These are phyloP conservation scores for Artemia sp. DNA, from an alignment of 2,888 invertebrate species.

Conservation along the genomic window DNA sequence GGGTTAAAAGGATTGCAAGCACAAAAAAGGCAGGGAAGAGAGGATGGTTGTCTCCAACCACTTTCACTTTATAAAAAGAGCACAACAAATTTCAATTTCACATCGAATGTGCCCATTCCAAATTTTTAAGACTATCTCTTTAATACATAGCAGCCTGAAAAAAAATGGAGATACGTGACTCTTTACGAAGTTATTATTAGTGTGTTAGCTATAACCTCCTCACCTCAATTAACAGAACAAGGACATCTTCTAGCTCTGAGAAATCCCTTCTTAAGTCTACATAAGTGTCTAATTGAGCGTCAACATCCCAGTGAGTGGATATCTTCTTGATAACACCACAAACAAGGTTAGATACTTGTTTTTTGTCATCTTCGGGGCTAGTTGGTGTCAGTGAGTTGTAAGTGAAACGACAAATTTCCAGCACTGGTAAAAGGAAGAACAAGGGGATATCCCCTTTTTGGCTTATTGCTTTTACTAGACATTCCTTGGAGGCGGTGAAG, in stretches of 20 bases:
- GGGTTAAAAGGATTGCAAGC: too few species aligned
- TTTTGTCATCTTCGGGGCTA: neutral
- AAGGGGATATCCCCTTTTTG: constrained; percentile 4
- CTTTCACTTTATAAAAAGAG: too few species aligned
- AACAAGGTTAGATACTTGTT: neutral
- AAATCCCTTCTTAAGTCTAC: neutral
- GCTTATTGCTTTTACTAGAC: neutral
- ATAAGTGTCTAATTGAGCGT: constrained; percentile 1
- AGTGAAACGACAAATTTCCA: constrained; percentile 4
- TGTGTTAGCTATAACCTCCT: neutral
- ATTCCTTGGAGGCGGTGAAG: constrained; percentile 9
- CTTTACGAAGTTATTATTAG: too few species aligned
- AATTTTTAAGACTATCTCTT: too few species aligned
- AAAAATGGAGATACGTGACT: too few species aligned
- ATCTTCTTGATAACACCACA: constrained; percentile 1
- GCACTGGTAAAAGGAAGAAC: neutral
- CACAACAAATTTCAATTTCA: too few species aligned
- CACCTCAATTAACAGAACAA: neutral
- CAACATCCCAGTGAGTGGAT: constrained; percentile 4
- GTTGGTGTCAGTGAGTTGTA: neutral
- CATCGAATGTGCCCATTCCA: too few species aligned
- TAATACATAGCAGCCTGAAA: too few species aligned
- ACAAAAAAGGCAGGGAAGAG: too few species aligned
- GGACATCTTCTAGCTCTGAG: constrained; percentile 1
- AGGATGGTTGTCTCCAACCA: too few species aligned